phyloP scores from a whole-genome alignment of 2,888 invertebrate species.

The Sinotaia quadrata region DNA sequence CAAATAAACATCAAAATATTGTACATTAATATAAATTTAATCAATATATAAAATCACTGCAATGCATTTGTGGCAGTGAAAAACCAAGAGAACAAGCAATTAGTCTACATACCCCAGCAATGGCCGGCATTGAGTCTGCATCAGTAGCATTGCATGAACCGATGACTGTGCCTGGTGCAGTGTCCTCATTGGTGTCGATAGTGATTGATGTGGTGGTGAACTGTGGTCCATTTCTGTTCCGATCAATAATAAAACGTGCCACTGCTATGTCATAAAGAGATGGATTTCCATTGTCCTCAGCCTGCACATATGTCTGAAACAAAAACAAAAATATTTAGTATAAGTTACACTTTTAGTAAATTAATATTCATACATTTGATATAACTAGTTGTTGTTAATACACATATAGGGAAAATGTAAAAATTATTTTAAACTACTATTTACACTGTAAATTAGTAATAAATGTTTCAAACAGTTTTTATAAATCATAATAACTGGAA shows the following conservation, averaged over 20 bases:
- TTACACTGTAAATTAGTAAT: too few relatives aligned
- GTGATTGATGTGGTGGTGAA: constrained; percentile 41
- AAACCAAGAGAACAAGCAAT: neutral
- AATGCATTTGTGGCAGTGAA: neutral
- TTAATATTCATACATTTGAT: too few relatives aligned
- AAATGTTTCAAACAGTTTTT: too few relatives aligned
- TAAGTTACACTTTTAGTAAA: too few relatives aligned
- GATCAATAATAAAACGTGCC: constrained; percentile 54
- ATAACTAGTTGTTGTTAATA: too few relatives aligned
- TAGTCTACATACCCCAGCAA: neutral
- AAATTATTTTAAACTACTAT: too few relatives aligned
- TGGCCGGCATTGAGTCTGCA: constrained; percentile 49
- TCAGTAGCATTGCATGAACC: constrained; percentile 53
- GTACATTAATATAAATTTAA: neutral
- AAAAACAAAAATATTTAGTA: too few relatives aligned
- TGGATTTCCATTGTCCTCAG: constrained; percentile 58
- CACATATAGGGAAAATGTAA: too few relatives aligned
- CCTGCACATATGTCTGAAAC: constrained; percentile 56
- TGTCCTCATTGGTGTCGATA: constrained; percentile 50
- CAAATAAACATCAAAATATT: neutral
- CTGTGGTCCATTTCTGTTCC: constrained; percentile 54
- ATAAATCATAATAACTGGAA: too few relatives aligned
- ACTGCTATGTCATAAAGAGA: constrained; percentile 43
- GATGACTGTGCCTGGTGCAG: constrained; percentile 42
- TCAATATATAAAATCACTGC: neutral